A percentile compares a stretch with the other conserved stretches of the same genome.
Conservation (phyloP, 2,113 vertebrate genomes). For the Limnothrissa miodon region DNA sequence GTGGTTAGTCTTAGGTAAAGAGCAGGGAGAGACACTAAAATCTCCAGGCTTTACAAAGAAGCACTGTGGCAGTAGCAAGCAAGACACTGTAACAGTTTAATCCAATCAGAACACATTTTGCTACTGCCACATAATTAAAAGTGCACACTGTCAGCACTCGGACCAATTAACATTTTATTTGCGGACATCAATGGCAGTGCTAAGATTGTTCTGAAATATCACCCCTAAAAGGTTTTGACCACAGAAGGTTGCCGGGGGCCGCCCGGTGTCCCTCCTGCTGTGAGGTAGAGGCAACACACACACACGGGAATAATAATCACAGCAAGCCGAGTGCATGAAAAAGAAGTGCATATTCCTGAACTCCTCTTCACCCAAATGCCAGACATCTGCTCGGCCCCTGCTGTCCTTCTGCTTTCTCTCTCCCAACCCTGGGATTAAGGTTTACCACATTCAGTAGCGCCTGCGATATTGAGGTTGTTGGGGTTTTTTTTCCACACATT, state of each 20-base stretch:
- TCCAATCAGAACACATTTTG: background rate
- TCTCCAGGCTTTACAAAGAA: background rate
- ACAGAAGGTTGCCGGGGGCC: background rate
- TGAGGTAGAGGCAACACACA: background rate
- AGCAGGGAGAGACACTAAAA: background rate
- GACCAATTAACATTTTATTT: background rate
- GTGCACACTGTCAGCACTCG: background rate
- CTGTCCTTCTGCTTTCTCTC: conserved; percentile 27
- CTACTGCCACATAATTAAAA: background rate
- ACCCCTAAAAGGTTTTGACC: background rate
- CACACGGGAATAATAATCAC: background rate
- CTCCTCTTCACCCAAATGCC: conserved; percentile 30
- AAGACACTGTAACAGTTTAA: background rate
- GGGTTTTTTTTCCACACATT: background rate
- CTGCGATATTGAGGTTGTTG: background rate
- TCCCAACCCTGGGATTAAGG: conserved; percentile 52
- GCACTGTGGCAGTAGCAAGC: background rate
- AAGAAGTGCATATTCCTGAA: background rate
- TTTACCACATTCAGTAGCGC: conserved; percentile 39
- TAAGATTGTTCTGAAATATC: background rate
- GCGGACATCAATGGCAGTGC: background rate
- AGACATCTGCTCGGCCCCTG: conserved; percentile 52
- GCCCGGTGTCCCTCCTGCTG: background rate
- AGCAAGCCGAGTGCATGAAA: background rate
- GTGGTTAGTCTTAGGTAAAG: background rate